Base-by-base conservation (phyloP, 2,888 invertebrate species). In the Pammene aurita region DNA sequence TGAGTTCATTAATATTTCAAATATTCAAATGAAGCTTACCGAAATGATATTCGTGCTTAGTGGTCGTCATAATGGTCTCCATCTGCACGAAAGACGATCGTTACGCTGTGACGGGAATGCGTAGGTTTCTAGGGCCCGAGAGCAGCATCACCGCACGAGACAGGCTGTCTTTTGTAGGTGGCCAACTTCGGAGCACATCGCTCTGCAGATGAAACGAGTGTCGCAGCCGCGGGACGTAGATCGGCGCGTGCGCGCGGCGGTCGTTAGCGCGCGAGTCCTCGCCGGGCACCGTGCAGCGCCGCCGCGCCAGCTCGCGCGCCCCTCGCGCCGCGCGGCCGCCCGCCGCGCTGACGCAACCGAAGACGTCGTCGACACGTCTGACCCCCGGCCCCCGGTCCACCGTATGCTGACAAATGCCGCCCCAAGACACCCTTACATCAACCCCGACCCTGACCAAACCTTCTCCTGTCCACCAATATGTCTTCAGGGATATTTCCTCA, bases 21-120 rank as follows among this genome's bases (percentile, higher is more conserved):
- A 35, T 64, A 54, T 48, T 35, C 2, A 18, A n/a, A 58, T 38
- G 1, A 48, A 60, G 87, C 90, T 90, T 81, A 90, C 90, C 90
- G 77, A 82, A 90, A 71, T 82, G 87, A 79, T 89, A 90, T 71
- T 90, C 89, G 76, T 80, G 80, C 78, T 88, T 87, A 74, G 84
- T 78, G 74, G 80, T 74, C 65, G 82, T 78, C 83, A 83, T 82
- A 64, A 80, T 71, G 73, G 75, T 77, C 69, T 80, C 83, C 80
- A 78, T 65, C 52, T 81, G 73, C 72, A 62, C 70, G 50, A 26
- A 58, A 11, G 62, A 52, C 26, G 64, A 26, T 63, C 57, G 62
- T 56, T 42, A n/a, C 14, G 34, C 48, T 42, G 61, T 50, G 70
- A 44, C 52, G 55, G 60, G 64, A 62, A 62, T 66, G 67, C 48